Conservation (phyloP, 2,888 invertebrate genomes). For the Polyommatus icarus region DNA sequence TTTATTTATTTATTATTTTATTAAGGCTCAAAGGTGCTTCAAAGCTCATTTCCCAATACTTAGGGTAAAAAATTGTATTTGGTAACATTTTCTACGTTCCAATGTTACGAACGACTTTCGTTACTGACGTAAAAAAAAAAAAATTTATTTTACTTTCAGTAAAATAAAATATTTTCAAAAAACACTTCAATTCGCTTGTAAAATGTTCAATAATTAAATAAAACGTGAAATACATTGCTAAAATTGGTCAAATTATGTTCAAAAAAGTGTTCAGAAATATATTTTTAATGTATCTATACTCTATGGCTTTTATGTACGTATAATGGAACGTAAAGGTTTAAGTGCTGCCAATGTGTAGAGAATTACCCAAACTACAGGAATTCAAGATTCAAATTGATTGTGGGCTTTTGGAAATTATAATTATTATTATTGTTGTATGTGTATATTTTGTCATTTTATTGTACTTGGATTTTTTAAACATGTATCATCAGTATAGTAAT, state of each 20-base stretch:
- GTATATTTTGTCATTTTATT: too few relatives aligned
- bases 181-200: too few relatives aligned
- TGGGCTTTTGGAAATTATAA: too few relatives aligned
- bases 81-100: slow-evolving; percentile 15
- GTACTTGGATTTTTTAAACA: too few relatives aligned
- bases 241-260: not conserved
- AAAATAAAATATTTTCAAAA: too few relatives aligned
- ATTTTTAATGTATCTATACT: not conserved
- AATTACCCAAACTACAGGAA: too few relatives aligned
- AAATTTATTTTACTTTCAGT: too few relatives aligned
- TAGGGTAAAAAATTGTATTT: not conserved
- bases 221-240: not conserved
- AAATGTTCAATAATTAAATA: not conserved
- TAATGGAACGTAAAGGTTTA: slow-evolving; percentile 1
- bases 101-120: not conserved
- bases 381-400: too few relatives aligned
- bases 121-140: not conserved
- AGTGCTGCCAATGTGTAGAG: not conserved
- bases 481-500: too few relatives aligned
- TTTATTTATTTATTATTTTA: too few relatives aligned
- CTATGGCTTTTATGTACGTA: not conserved
- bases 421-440: too few relatives aligned
- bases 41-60: not conserved
- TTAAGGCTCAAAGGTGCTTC: not conserved
- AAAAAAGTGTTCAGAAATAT: not conserved